Conservation (phyloP, 2,888 invertebrate species). For the Athalia cordata region DNA sequence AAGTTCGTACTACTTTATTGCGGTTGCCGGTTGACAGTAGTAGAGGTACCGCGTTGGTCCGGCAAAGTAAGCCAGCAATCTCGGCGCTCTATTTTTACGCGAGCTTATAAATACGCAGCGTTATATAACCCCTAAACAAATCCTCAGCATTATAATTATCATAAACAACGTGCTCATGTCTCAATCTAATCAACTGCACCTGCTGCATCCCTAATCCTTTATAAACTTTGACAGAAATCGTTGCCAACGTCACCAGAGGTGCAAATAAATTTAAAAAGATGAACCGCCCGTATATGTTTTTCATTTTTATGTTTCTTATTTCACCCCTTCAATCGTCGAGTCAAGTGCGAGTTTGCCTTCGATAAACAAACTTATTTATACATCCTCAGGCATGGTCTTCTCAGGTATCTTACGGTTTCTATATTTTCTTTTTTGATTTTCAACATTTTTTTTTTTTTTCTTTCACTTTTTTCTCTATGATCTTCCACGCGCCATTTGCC, state of each 20-base stretch:
- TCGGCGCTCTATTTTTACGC: conserved; percentile 64
- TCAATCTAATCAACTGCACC: neutral
- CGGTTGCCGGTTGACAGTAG: conserved; percentile 34
- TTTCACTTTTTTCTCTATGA: neutral
- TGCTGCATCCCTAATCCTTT: neutral
- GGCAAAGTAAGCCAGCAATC: conserved; percentile 44
- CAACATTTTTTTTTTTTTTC: neutral
- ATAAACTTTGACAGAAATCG: conserved; percentile 17
- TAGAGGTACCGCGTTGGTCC: conserved; percentile 32
- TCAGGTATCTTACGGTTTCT: conserved; percentile 22
- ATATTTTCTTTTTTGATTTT: neutral
- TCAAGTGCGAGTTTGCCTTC: conserved; percentile 12
- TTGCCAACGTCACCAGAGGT: conserved; percentile 12
- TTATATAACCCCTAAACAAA: conserved; percentile 69
- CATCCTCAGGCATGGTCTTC: conserved; percentile 20
- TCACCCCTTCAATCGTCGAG: neutral
- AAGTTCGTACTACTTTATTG: conserved; percentile 41
- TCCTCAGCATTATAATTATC: conserved; percentile 63
- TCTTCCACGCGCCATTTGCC: too few relatives aligned
- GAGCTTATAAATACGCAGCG: conserved; percentile 62
- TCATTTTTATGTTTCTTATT: neutral
- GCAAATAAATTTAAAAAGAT: neutral
- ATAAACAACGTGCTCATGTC: conserved; percentile 62
- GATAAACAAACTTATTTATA: conserved; percentile 36
- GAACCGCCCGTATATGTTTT: neutral